Evolutionary conservation across 2,888 invertebrate genomes (phyloP).

Genomic region (Drosophila algonquin): DNA sequence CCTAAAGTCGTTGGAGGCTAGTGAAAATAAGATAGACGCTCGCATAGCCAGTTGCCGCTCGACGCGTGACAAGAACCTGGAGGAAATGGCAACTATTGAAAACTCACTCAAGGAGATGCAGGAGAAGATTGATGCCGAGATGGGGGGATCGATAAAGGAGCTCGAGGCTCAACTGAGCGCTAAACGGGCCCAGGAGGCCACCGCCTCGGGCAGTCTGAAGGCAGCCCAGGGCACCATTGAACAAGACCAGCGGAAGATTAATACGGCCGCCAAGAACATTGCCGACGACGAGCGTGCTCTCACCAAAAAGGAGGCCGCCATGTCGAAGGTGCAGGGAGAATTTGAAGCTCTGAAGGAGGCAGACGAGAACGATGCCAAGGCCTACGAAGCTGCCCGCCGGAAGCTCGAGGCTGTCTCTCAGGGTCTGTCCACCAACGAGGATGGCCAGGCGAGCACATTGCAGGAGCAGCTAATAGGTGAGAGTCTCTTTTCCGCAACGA

Average conservation of each 20-base stretch:
- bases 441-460: constrained; percentile 92
- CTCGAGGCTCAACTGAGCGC: constrained; percentile 87
- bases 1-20: constrained; percentile 85
- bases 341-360: constrained; percentile 89
- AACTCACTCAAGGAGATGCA: constrained; percentile 87
- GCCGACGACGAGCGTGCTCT: constrained; percentile 88
- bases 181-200: constrained; percentile 88
- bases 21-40: constrained; percentile 85
- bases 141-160: constrained; percentile 87
- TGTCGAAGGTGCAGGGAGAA: constrained; percentile 86
- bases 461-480: constrained; percentile 94
- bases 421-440: constrained; percentile 91
- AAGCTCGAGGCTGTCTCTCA: constrained; percentile 93
- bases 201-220: constrained; percentile 87
- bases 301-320: constrained; percentile 86
- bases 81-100: constrained; percentile 86
- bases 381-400: constrained; percentile 89
- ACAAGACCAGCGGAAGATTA: constrained; percentile 88
- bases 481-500: constrained; percentile 6
- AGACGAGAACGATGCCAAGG: constrained; percentile 88
- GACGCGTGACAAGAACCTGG: constrained; percentile 85
- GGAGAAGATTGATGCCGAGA: constrained; percentile 88
- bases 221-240: constrained; percentile 88
- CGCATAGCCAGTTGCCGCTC: constrained; percentile 86
- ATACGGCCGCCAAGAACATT: constrained; percentile 88